A percentile compares a stretch with the other conserved stretches of the same genome.
phyloP scores from a whole-genome alignment of 1,140 invertebrate genomes.

The Nixonia krombeini region DNA sequence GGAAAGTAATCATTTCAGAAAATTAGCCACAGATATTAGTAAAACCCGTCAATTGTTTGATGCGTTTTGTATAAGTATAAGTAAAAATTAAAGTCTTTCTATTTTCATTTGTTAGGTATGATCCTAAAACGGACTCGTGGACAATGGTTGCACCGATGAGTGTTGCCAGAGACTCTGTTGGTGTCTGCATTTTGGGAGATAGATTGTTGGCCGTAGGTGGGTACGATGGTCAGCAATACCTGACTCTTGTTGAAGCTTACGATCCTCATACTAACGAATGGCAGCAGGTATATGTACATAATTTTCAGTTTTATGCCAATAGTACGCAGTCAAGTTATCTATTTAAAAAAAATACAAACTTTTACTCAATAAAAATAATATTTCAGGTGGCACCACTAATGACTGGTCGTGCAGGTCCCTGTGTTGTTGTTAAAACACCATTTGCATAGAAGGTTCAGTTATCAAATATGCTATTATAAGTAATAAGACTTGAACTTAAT shows the following conservation, averaged over 20 bases:
- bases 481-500: too few species aligned
- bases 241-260: slow-evolving; percentile 93
- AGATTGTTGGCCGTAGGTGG: slow-evolving; percentile 92
- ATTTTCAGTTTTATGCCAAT: too few species aligned
- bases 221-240: slow-evolving; percentile 94
- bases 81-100: too few species aligned
- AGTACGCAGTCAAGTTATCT: neutral
- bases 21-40: too few species aligned
- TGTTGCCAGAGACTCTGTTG: slow-evolving; percentile 90
- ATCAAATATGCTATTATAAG: too few species aligned
- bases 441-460: too few species aligned
- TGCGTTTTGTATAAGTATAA: too few species aligned
- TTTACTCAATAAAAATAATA: slow-evolving; percentile 1
- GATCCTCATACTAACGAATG: slow-evolving; percentile 92
- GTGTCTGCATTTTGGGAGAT: slow-evolving; percentile 91
- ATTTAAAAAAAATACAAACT: too few species aligned
- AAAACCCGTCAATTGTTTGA: too few species aligned
- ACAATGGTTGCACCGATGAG: slow-evolving; percentile 89
- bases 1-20: too few species aligned
- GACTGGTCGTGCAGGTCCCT: slow-evolving; percentile 87
- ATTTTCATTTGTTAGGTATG: slow-evolving; percentile 72
- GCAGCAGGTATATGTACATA: slow-evolving; percentile 78
- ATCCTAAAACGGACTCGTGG: slow-evolving; percentile 89
- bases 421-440: slow-evolving; percentile 76
- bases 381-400: slow-evolving; percentile 79